phyloP scores from a whole-genome alignment of 2,113 vertebrate genomes.

The Lepus europaeus region DNA sequence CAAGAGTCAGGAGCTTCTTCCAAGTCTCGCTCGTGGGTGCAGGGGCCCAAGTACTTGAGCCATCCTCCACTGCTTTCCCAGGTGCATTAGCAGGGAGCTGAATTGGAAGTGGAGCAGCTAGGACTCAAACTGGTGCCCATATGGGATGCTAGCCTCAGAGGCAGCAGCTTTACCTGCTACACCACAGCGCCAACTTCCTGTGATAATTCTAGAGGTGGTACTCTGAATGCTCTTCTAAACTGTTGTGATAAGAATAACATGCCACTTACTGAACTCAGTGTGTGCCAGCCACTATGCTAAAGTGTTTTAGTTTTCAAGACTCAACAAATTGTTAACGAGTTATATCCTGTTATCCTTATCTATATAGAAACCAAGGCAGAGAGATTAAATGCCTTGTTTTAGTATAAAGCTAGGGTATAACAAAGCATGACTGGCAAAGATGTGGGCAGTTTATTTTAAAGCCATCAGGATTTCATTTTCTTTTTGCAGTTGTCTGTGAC shows the following conservation, averaged over 20 bases:
- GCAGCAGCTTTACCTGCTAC: too few species aligned
- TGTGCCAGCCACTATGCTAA: background rate
- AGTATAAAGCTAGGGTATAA: conserved; percentile 12
- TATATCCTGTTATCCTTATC: background rate
- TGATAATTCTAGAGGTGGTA: background rate
- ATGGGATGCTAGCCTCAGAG: too few species aligned
- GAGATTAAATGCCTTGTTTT: conserved; percentile 5
- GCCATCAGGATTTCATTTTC: background rate
- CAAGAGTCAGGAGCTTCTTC: too few species aligned
- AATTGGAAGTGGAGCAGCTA: too few species aligned
- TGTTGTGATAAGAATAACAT: conserved; percentile 9
- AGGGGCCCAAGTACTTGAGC: too few species aligned
- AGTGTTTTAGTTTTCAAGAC: conserved; percentile 39
- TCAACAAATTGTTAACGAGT: conserved; percentile 1
- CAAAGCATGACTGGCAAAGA: conserved; percentile 27
- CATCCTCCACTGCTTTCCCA: too few species aligned
- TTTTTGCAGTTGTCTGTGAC: background rate
- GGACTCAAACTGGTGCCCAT: too few species aligned
- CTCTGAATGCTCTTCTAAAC: conserved; percentile 42
- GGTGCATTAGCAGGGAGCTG: too few species aligned
- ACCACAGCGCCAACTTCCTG: too few species aligned
- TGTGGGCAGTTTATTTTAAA: conserved; percentile 56
- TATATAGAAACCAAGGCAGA: conserved; percentile 16
- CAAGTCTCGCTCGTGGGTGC: too few species aligned
- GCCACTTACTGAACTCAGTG: background rate